Percentiles rank a stretch among this genome's conserved stretches.
Conservation (phyloP, 1,140 invertebrate species). For the Conus betulinus region DNA sequence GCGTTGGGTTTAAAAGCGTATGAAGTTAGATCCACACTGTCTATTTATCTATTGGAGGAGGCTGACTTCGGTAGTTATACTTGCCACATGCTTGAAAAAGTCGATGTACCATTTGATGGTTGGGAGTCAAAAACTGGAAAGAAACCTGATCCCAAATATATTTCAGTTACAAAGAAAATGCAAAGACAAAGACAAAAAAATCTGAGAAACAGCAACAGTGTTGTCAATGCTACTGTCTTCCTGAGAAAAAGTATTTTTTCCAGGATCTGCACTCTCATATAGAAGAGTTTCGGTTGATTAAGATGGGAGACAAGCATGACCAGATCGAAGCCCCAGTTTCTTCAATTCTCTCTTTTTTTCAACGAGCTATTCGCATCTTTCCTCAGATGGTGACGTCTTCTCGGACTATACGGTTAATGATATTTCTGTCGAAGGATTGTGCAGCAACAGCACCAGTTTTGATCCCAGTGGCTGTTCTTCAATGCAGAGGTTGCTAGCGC, state of each 20-base stretch:
- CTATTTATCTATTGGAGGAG: not conserved
- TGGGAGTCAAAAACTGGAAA: not conserved
- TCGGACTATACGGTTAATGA: slow-evolving; percentile 23
- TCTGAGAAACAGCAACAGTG: not conserved
- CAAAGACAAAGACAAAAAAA: not conserved
- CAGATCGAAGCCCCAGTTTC: not conserved
- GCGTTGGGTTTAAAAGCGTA: not conserved
- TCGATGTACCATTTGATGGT: not conserved
- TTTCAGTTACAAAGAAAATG: not conserved
- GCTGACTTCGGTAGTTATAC: slow-evolving; percentile 26
- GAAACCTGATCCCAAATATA: not conserved
- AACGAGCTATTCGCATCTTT: slow-evolving; percentile 17
- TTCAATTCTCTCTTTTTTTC: slow-evolving; percentile 25
- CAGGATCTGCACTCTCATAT: not conserved
- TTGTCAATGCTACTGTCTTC: not conserved
- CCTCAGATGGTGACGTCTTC: not conserved
- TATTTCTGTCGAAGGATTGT: not conserved
- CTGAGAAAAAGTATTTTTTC: not conserved
- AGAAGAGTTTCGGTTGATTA: slow-evolving; percentile 16
- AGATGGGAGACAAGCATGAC: not conserved
- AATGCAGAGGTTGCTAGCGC: not conserved
- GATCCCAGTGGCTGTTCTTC: not conserved
- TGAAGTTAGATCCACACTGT: not conserved
- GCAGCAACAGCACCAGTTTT: not conserved
- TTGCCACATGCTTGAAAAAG: not conserved